Evolutionary conservation across 2,113 vertebrate genomes (phyloP).

Genomic region (Scopus umbretta): DNA sequence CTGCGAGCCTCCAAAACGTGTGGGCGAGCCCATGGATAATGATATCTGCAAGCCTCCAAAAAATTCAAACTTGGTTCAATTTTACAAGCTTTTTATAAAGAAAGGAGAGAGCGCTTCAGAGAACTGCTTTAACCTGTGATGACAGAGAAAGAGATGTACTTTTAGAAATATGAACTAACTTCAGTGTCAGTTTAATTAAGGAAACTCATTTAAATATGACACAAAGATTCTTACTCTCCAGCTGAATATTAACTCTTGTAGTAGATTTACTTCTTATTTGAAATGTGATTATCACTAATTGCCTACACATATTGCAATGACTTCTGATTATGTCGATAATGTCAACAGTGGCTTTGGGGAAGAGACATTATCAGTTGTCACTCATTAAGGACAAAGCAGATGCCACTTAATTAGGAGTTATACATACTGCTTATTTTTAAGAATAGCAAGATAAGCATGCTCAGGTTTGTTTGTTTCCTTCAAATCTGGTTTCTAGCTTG

Average conservation of each 20-base stretch:
- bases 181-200: constrained; percentile 47
- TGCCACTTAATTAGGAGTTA: constrained; percentile 2
- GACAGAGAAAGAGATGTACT: not conserved
- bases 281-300: constrained; percentile 39
- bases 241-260: constrained; percentile 18
- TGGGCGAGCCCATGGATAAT: rapidly evolving
- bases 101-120: not conserved
- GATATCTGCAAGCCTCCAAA: not conserved
- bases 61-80: not conserved
- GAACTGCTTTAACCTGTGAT: not conserved
- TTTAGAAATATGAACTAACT: constrained; percentile 24
- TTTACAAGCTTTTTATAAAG: not conserved
- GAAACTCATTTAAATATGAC: constrained; percentile 40
- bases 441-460: not conserved
- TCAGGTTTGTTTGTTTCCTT: not conserved
- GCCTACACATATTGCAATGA: not conserved
- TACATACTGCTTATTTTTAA: not conserved
- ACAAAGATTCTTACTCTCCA: not conserved
- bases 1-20: not conserved
- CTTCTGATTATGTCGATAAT: not conserved
- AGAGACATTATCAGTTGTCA: constrained; percentile 3
- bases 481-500: not conserved
- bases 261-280: not conserved
- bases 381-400: not conserved
- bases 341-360: not conserved